Evolutionary conservation across 37 sponge, comb jelly and placozoan species (phyloP), one percentile per base, ranked within the genome.

Genomic region (Cladorhizidae sp.): DNA sequence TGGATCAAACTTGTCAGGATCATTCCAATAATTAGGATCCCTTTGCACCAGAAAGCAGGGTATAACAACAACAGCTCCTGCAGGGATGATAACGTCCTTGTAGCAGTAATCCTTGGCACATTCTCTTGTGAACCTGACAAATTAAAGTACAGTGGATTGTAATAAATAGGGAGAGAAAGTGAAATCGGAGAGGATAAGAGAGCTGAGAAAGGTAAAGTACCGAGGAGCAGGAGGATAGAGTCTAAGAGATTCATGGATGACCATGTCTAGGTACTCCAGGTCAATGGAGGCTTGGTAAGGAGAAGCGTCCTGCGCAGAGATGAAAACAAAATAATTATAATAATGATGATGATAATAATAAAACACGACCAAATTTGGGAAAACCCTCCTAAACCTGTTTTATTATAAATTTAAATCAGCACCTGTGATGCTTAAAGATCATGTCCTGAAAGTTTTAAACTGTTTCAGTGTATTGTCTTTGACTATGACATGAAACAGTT

Each of bases 1-100:
- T 23, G 95, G 95, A 40, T 85, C 78, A 86, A 95, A 95, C 61
- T 69, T 78, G 39, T 88, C 83, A 40, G 95, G 95, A 28, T 95
- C 42, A n/a, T n/a, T 40, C 95, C 95, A 95, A 62, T 78, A 82
- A 45, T 90, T 70, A 23, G 88, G 85, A 67, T 83, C 78, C 41
- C 85, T 78, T 26, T 94, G 94, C 31, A 92, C 18, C 58, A 49
- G 61, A 45, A 37, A 52, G 22, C 84, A 76, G 20, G 93, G 89
- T 23, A 92, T 33, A 0, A 25, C 9, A 0, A 92, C 62, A 0
- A 32, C 21, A 40, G 28, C 28, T 58, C 82, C 85, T 50, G 75
- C 76, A 20, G 88, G 89, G 38, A 92, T 68, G 22, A 49, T 84
- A 49, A 74, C 22, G 32, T 45, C 71, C 51, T 72, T 73, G 20